A percentile compares a stretch with the other conserved stretches of the same genome.
Conservation (phyloP, 2,113 vertebrate species). For the Burhinus bistriatus region DNA sequence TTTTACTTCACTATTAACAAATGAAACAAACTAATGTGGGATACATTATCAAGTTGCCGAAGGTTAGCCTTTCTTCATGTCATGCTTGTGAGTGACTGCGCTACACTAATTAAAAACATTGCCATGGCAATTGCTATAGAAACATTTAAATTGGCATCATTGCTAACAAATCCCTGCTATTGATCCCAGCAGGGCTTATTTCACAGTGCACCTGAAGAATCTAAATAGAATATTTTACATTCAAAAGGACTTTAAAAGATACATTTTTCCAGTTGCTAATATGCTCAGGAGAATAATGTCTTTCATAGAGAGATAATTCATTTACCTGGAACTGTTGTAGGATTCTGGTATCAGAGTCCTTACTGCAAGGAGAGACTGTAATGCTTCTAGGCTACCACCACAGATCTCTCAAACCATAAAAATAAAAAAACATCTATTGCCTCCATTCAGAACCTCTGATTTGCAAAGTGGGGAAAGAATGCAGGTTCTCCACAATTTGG, state of each 20-base stretch:
- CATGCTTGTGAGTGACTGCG: slow-evolving; percentile 5
- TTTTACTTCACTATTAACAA: slow-evolving; percentile 37
- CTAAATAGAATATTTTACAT: slow-evolving; percentile 36
- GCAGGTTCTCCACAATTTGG: not conserved
- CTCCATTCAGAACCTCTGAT: not conserved
- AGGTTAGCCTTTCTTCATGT: slow-evolving; percentile 25
- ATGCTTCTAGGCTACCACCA: not conserved
- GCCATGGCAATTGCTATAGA: slow-evolving; percentile 68
- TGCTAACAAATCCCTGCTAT: slow-evolving; percentile 54
- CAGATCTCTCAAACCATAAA: not conserved
- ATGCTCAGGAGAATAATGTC: not conserved
- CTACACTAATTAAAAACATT: slow-evolving; percentile 68
- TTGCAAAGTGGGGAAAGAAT: not conserved
- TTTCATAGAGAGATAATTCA: not conserved
- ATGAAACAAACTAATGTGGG: slow-evolving; percentile 6
- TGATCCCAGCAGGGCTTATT: slow-evolving; percentile 45
- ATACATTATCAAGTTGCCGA: slow-evolving; percentile 5
- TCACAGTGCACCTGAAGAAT: slow-evolving; percentile 27
- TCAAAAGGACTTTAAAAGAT: not conserved
- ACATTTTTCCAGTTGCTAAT: not conserved
- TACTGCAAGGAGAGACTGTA: not conserved
- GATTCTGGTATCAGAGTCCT: not conserved
- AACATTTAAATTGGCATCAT: slow-evolving; percentile 63
- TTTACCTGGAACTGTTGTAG: not conserved
- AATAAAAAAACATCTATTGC: not conserved